Conservation (phyloP, 2,797 vertebrate species). For the Loris lydekkerianus region DNA sequence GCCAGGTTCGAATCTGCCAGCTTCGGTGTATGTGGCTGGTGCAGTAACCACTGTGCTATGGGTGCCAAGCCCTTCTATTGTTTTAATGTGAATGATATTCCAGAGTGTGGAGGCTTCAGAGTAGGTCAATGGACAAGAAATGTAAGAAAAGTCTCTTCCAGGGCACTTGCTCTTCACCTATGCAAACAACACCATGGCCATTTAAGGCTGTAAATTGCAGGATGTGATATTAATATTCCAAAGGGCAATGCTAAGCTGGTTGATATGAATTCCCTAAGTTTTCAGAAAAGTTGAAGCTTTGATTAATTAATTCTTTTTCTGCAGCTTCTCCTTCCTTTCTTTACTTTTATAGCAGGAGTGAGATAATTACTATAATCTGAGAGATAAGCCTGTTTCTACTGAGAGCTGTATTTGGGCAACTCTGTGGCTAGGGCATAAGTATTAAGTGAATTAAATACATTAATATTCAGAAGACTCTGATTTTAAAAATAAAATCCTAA, state of each 20-base stretch:
- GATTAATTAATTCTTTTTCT: constrained; percentile 79
- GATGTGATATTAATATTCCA: constrained; percentile 57
- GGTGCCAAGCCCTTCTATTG: background rate
- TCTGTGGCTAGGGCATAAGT: constrained; percentile 59
- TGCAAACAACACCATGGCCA: background rate
- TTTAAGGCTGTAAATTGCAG: constrained; percentile 31
- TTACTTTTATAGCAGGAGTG: constrained; percentile 57
- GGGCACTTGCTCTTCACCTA: background rate
- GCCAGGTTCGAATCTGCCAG: too few species aligned
- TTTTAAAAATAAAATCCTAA: constrained; percentile 72
- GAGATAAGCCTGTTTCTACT: constrained; percentile 57
- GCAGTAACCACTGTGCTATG: too few species aligned
- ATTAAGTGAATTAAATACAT: constrained; percentile 73
- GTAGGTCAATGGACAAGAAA: background rate
- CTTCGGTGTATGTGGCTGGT: too few species aligned
- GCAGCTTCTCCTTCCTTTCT: constrained; percentile 51
- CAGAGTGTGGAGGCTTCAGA: background rate
- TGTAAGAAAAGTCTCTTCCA: background rate
- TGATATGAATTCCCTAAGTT: constrained; percentile 67
- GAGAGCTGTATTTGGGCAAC: constrained; percentile 60
- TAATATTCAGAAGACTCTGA: constrained; percentile 33
- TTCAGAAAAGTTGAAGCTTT: constrained; percentile 62
- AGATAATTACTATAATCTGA: constrained; percentile 68
- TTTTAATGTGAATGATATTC: constrained; percentile 59
- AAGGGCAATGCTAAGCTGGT: constrained; percentile 36